Conservation (phyloP, 2,113 vertebrate genomes). For the Agelaius tricolor region DNA sequence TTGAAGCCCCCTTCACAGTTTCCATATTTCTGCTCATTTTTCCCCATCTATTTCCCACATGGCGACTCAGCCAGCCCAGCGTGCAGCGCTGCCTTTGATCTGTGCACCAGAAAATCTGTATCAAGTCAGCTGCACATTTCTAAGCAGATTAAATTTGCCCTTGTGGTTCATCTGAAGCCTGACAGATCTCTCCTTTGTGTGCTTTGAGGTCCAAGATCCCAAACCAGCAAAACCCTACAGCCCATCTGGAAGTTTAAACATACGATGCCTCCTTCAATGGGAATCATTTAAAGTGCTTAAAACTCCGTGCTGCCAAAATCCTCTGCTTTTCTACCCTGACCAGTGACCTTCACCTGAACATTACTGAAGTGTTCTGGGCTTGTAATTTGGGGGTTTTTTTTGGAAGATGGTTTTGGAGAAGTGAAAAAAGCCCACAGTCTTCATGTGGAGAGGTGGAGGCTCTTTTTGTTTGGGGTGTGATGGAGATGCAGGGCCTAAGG, state of each 20-base stretch:
- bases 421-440: background rate
- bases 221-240: background rate
- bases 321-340: background rate
- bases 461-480: background rate
- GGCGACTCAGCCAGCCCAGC: background rate
- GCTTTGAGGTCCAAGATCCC: background rate
- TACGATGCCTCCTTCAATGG: background rate
- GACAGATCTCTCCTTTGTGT: slow-evolving; percentile 3
- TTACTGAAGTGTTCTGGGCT: background rate
- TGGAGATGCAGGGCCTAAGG: too few relatives aligned
- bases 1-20: background rate
- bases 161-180: slow-evolving; percentile 37
- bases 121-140: slow-evolving; percentile 50
- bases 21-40: background rate
- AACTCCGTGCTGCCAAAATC: background rate
- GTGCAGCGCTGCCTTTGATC: background rate
- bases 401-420: background rate
- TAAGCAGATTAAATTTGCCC: slow-evolving; percentile 48
- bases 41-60: background rate
- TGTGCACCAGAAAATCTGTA: slow-evolving; percentile 53
- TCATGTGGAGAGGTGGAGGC: too few relatives aligned
- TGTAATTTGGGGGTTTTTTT: background rate
- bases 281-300: background rate
- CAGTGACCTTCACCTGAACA: background rate
- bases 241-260: background rate